Conservation (phyloP, 1,140 invertebrate genomes). For the Archivesica marissinica region DNA sequence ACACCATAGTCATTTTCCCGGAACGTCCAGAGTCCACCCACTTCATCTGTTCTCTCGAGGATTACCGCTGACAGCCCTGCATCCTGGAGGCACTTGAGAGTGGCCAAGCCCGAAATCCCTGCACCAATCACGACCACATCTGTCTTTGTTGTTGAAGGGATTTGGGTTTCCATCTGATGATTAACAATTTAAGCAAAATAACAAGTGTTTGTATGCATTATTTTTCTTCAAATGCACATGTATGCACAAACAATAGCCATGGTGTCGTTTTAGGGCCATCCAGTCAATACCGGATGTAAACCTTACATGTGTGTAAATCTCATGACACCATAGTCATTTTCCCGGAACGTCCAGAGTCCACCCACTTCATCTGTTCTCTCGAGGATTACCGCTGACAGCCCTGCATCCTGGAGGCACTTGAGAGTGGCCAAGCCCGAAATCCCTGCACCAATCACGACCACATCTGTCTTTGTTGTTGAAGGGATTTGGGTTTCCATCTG, state of each 20-base stretch:
- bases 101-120: slow-evolving; percentile 81
- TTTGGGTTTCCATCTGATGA: too few relatives aligned
- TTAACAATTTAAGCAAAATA: too few relatives aligned
- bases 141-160: not conserved
- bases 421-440: slow-evolving; percentile 81
- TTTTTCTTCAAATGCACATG: too few relatives aligned
- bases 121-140: slow-evolving; percentile 81
- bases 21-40: slow-evolving; percentile 82
- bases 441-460: slow-evolving; percentile 80
- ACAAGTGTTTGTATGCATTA: too few relatives aligned
- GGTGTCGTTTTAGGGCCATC: too few relatives aligned
- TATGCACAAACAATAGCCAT: too few relatives aligned
- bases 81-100: slow-evolving; percentile 80
- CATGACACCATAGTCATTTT: slow-evolving; percentile 83
- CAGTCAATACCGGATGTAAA: too few relatives aligned
- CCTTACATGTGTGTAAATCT: slow-evolving; percentile 83
- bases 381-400: slow-evolving; percentile 76
- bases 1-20: slow-evolving; percentile 82
- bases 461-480: slow-evolving; percentile 65
- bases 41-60: slow-evolving; percentile 77
- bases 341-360: slow-evolving; percentile 81
- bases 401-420: slow-evolving; percentile 79
- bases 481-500: not conserved
- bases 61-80: slow-evolving; percentile 76
- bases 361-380: slow-evolving; percentile 80